Evolutionary conservation across 2,797 vertebrate species (phyloP).

Genomic region (Tokudaia muenninki): DNA sequence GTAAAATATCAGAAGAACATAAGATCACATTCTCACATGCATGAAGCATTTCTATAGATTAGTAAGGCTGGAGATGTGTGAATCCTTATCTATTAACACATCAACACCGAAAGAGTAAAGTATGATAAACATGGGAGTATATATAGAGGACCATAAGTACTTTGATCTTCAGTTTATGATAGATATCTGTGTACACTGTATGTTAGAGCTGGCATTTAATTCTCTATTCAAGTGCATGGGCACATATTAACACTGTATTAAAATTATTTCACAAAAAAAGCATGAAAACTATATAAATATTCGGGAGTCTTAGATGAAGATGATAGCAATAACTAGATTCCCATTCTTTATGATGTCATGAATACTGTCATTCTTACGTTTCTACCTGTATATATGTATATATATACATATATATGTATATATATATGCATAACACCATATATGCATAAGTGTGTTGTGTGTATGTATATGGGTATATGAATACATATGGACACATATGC

Average conservation of each 20-base stretch:
- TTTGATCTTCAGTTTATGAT: not conserved
- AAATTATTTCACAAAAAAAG: not conserved
- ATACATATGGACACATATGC: not conserved
- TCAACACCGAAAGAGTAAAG: not conserved
- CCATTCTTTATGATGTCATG: not conserved
- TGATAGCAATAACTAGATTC: not conserved
- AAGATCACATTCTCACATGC: not conserved
- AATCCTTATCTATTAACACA: not conserved
- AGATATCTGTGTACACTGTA: not conserved
- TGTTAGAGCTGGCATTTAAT: not conserved
- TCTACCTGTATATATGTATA: not conserved
- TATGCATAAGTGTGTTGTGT: not conserved
- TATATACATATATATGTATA: accelerated
- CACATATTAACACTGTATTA: not conserved
- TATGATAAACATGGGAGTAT: not conserved
- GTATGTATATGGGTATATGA: too few relatives aligned
- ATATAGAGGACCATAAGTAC: not conserved
- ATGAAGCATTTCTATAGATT: not conserved
- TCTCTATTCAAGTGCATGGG: not conserved
- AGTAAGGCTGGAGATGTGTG: not conserved
- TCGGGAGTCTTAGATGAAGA: not conserved
- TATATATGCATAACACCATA: too few relatives aligned
- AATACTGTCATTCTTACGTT: not conserved
- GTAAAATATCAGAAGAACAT: slow-evolving; percentile 29
- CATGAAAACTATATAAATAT: not conserved